phyloP scores from a whole-genome alignment of 2,797 vertebrate genomes.

The Malacoraja senta region DNA sequence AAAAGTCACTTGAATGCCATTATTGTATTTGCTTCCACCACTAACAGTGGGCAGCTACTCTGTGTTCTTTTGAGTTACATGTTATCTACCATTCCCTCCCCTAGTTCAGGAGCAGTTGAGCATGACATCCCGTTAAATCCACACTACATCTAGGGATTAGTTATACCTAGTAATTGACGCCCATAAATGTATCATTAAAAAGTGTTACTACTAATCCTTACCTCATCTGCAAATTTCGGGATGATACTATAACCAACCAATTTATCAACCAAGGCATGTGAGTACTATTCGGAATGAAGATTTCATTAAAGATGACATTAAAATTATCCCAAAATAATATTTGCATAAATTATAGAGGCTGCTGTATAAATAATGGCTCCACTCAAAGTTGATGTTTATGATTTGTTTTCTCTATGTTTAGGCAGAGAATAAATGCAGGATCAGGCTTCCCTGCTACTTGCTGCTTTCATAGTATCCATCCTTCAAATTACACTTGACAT shows the following conservation, averaged over 20 bases:
- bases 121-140: background rate
- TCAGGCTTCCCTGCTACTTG: background rate
- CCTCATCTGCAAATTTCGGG: background rate
- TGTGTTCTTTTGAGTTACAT: background rate
- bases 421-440: background rate
- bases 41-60: too few species aligned
- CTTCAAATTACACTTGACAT: background rate
- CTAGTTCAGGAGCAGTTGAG: background rate
- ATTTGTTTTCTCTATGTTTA: background rate
- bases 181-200: too few species aligned
- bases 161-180: background rate
- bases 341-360: background rate
- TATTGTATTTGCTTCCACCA: too few species aligned
- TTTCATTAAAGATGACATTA: background rate
- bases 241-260: background rate
- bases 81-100: background rate
- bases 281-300: background rate
- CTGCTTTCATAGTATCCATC: background rate
- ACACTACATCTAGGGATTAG: background rate
- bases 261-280: background rate
- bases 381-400: background rate
- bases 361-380: background rate
- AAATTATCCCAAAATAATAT: background rate
- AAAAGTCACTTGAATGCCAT: too few species aligned
- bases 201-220: too few species aligned